phyloP scores from a whole-genome alignment of 2,888 invertebrate genomes.

The Punctoribates punctum region DNA sequence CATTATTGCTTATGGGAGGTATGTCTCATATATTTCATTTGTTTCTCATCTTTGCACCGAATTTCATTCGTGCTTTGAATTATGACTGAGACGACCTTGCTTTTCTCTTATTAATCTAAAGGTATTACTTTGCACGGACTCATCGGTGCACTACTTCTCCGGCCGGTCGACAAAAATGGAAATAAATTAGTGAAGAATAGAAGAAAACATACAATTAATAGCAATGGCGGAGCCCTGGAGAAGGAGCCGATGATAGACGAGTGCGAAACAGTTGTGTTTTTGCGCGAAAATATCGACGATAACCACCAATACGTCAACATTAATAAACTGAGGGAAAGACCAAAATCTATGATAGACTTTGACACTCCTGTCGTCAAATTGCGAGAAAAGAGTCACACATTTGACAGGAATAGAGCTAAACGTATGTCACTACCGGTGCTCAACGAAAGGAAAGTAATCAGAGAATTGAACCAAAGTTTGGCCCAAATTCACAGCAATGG shows the following conservation, averaged over 20 bases:
- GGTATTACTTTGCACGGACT: slow-evolving; percentile 24
- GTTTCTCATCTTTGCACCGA: too few species aligned
- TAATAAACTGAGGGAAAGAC: slow-evolving; percentile 8
- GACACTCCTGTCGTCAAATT: slow-evolving; percentile 22
- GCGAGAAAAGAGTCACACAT: background rate
- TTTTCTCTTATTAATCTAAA: too few species aligned
- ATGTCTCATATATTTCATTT: background rate
- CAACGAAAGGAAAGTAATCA: background rate
- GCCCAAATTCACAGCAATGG: background rate
- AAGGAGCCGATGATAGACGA: slow-evolving; percentile 33
- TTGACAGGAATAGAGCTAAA: slow-evolving; percentile 17
- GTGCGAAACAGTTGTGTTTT: slow-evolving; percentile 37
- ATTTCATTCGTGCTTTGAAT: too few species aligned
- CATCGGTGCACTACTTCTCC: slow-evolving; percentile 23
- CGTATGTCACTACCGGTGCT: slow-evolving; percentile 11
- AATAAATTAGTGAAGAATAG: background rate
- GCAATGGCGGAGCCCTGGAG: background rate
- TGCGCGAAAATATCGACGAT: background rate
- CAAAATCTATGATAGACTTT: slow-evolving; percentile 1
- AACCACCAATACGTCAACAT: slow-evolving; percentile 39
- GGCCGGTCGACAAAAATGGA: background rate
- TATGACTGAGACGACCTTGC: too few species aligned
- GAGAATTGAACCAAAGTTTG: slow-evolving; percentile 3
- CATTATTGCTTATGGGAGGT: slow-evolving; percentile 46
- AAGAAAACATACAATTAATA: background rate